These are phyloP conservation scores for Galeopsomyia nigrocyanea DNA, from an alignment of 2,888 invertebrate genomes.

Conservation along the genomic window DNA sequence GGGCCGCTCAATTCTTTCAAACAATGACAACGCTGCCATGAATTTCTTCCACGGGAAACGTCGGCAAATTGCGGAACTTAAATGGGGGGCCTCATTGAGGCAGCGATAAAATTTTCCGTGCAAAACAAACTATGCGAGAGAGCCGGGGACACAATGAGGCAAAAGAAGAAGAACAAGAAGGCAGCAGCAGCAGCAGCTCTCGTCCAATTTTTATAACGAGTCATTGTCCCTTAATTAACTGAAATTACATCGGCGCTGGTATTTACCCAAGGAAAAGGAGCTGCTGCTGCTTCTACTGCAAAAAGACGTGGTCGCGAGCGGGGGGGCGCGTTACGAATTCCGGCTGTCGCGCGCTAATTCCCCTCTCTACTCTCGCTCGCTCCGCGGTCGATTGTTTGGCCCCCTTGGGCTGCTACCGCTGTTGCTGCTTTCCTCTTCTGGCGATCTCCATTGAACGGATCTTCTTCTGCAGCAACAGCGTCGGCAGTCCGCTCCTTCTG, in stretches of 20 bases:
- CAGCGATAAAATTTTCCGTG: too few relatives aligned
- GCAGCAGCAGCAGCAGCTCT: neutral
- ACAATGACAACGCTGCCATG: too few relatives aligned
- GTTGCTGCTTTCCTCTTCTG: constrained; percentile 33
- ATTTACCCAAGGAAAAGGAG: constrained; percentile 27
- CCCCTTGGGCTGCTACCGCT: neutral
- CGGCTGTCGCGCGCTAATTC: constrained; percentile 39
- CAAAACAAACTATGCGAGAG: too few relatives aligned
- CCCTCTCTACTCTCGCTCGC: neutral
- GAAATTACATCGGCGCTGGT: constrained; percentile 40
- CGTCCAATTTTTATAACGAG: constrained; percentile 44
- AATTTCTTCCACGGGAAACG: too few relatives aligned
- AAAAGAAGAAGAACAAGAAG: constrained; percentile 13
- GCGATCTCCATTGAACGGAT: constrained; percentile 39
- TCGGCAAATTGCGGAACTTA: too few relatives aligned
- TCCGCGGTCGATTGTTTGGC: constrained; percentile 39
- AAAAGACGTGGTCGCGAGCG: constrained; percentile 9
- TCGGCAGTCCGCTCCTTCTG: neutral
- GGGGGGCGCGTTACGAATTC: constrained; percentile 38
- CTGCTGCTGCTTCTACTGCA: too few relatives aligned
- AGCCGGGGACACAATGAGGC: neutral
- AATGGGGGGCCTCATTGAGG: too few relatives aligned
- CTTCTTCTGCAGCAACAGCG: constrained; percentile 35
- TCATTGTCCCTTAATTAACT: constrained; percentile 49
- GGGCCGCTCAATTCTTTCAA: too few relatives aligned